Conservation (phyloP, 2,113 vertebrate genomes). For the Larimichthys crocea region DNA sequence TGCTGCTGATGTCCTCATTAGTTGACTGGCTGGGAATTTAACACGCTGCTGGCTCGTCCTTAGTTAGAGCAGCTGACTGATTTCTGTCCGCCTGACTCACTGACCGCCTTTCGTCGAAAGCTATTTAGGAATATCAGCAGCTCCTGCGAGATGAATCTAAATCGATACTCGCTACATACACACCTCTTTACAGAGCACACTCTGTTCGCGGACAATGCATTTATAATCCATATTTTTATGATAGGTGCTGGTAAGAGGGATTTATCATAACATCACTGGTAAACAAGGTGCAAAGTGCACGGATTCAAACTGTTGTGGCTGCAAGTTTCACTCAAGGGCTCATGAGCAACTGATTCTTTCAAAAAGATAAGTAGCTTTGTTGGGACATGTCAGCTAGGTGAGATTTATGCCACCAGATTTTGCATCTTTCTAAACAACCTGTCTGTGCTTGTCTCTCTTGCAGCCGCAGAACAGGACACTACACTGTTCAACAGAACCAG, state of each 20-base stretch:
- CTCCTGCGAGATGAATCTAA: background rate
- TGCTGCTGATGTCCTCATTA: slow-evolving; percentile 40
- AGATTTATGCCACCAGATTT: background rate
- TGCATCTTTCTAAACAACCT: background rate
- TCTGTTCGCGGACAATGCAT: background rate
- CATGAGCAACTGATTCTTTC: background rate
- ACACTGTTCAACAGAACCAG: slow-evolving; percentile 68
- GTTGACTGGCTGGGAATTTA: slow-evolving; percentile 31
- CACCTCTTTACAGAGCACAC: background rate
- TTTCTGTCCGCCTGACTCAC: slow-evolving; percentile 34
- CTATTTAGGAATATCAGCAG: too few species aligned
- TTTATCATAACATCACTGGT: background rate
- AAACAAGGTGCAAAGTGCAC: slow-evolving; percentile 42
- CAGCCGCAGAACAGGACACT: slow-evolving; percentile 71
- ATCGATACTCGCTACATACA: background rate
- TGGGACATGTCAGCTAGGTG: background rate
- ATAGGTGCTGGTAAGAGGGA: background rate
- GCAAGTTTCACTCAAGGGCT: background rate
- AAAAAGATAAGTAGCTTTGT: background rate
- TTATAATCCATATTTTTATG: slow-evolving; percentile 29
- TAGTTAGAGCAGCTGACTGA: slow-evolving; percentile 7
- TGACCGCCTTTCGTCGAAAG: background rate
- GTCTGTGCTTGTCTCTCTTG: slow-evolving; percentile 20
- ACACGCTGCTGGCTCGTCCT: slow-evolving; percentile 15
- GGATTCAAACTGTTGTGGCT: background rate